Base-by-base conservation (phyloP, 2,797 vertebrate genomes). In the Micromesistius poutassou region DNA sequence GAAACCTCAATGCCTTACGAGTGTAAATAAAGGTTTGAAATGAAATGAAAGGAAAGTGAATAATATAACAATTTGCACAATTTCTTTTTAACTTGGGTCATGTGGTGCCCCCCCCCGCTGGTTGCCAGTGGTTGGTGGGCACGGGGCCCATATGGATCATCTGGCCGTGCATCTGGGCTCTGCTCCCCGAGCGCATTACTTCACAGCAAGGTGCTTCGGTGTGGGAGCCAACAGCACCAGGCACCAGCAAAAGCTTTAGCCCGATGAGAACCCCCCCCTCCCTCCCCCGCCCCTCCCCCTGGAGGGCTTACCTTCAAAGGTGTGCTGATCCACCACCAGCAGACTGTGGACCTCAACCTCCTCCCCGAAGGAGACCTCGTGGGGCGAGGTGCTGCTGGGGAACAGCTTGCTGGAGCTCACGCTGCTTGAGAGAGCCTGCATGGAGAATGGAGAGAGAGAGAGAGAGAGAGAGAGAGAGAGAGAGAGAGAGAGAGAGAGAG, bases 261-360 rank as follows among this genome's bases (percentile, higher is more conserved):
- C 28, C 13, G 62, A 66, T 66, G 55, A 66, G n/a, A 66, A 9
- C 55, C 55, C 50, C 50, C 22, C 1, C 25, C 62, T n/a, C 55
- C 50, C 50, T 5, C 1, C 25, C 62, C n/a, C n/a, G n/a, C n/a
- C n/a, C n/a, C n/a, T n/a, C 62, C 25, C 62, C n/a, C 62, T 9
- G 6, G 72, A 77, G 14, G 72, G 38, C 90, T 91, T 89, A 99
- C 98, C 98, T 96, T 99, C 98, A 13, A 99, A 99, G 62, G 98
- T 99, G 91, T 99, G 98, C 87, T 99, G 98, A 88, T 99, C 98
- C 33, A 99, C 98, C 68, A 99, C 97, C 1, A 99, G 95, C 76
- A 99, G 94, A 88, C 96, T 99, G 93, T 99, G 98, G 81, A 99
- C 97, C 89, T 99, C 98, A 81, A 99, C 96, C 89, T 99, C 98